phyloP scores from a whole-genome alignment of 2,797 vertebrate species.

The Melopsittacus undulatus region DNA sequence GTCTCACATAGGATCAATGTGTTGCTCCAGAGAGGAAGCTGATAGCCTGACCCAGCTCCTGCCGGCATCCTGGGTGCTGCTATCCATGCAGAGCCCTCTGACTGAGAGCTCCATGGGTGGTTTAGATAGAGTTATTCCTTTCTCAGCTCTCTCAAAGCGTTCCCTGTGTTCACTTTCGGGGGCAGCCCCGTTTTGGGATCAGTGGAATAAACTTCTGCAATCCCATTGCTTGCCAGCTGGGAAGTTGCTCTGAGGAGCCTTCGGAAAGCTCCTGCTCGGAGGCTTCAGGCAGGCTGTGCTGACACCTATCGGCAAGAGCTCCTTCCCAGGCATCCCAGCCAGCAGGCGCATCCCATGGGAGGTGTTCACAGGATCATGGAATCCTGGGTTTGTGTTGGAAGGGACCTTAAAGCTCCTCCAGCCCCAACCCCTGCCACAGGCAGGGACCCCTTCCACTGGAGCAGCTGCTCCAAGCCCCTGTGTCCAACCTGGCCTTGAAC shows the following conservation, averaged over 20 bases:
- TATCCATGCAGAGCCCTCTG: not conserved
- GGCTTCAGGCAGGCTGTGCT: constrained; percentile 29
- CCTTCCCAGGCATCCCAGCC: not conserved
- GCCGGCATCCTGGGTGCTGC: fast-evolving
- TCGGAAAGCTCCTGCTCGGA: not conserved
- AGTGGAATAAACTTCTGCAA: not conserved
- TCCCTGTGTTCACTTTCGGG: not conserved
- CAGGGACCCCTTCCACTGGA: too few relatives aligned
- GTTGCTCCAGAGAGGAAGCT: not conserved
- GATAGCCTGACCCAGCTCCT: not conserved
- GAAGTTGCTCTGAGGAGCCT: not conserved
- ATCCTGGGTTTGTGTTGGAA: not conserved
- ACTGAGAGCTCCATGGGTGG: fast-evolving
- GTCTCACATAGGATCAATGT: not conserved
- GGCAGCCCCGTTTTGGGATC: fast-evolving
- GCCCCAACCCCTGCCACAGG: too few relatives aligned
- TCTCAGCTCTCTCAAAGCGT: not conserved
- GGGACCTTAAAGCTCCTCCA: not conserved
- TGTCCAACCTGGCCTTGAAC: too few relatives aligned
- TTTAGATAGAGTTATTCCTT: fast-evolving
- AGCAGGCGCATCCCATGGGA: fast-evolving
- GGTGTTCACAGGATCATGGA: not conserved
- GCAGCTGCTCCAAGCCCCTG: too few relatives aligned
- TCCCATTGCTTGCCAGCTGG: not conserved
- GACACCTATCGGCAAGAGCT: constrained; percentile 60